These are phyloP conservation scores for Mythimna pallens DNA, from an alignment of 2,888 invertebrate species.

Conservation along the genomic window DNA sequence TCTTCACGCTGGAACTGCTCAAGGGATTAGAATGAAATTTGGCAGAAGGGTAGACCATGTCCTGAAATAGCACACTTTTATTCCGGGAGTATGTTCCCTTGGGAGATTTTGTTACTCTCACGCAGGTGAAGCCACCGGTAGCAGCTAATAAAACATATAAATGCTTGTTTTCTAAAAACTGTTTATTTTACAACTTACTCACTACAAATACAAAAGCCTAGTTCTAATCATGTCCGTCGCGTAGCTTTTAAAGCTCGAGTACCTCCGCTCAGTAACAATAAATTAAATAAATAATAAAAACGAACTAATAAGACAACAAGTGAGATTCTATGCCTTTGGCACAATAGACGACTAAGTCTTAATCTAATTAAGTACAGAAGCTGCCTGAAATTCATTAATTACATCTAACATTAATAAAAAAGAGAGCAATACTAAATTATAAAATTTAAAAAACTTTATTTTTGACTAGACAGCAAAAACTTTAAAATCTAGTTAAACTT, in stretches of 20 bases:
- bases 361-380: slow-evolving; percentile 57
- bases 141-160: slow-evolving; percentile 5
- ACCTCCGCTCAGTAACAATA: slow-evolving; percentile 69
- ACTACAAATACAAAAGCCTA: slow-evolving; percentile 73
- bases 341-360: slow-evolving; percentile 81
- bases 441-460: slow-evolving; percentile 53
- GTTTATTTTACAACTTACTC: slow-evolving; percentile 71
- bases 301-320: slow-evolving; percentile 70
- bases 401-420: slow-evolving; percentile 51
- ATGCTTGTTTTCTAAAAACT: slow-evolving; percentile 66
- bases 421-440: slow-evolving; percentile 76
- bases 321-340: slow-evolving; percentile 89
- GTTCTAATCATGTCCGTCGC: slow-evolving; percentile 78
- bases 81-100: too few relatives aligned
- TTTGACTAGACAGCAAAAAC: slow-evolving; percentile 77
- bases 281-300: slow-evolving; percentile 67
- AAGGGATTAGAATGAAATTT: too few relatives aligned
- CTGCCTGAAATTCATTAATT: slow-evolving; percentile 56
- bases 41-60: too few relatives aligned
- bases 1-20: too few relatives aligned
- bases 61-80: too few relatives aligned
- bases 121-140: too few relatives aligned
- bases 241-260: slow-evolving; percentile 83
- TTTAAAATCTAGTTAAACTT: slow-evolving; percentile 63
- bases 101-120: too few relatives aligned